Evolutionary conservation across 1,140 invertebrate species (phyloP), one percentile per base, ranked within the genome.

Genomic region (Cydia pomonella): DNA sequence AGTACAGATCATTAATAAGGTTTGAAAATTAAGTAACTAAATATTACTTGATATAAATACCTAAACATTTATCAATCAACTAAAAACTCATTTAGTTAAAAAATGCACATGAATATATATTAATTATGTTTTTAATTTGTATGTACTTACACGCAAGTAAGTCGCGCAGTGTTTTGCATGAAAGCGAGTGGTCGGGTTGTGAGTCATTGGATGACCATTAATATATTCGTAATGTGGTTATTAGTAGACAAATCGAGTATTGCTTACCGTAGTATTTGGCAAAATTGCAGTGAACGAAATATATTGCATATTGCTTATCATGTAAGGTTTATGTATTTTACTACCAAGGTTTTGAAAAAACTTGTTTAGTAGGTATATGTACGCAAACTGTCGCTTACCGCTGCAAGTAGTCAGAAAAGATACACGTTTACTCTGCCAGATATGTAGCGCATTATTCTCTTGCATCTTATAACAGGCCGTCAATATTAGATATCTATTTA

Each of bases 141-240:
- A 78, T 83, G 76, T 81, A 81, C 77, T 80, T 78, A 86, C 76
- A 82, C 79, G 64, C 69, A 75, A 76, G 76, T 75, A 75, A 79
- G 73, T 71, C 75, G 80, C 74, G 79, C 80, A 77, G 83, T 85
- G 81, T 84, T 84, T 75, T 85, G 91, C 91, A 92, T 92, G 91
- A 84, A 78, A 84, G 85, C 86, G 84, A 89, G 82, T 82, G 77
- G 73, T 76, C 72, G 74, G 78, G 73, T 81, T 80, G 78, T 82
- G 76, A 76, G 75, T 79, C 74, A 75, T 76, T 74, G 76, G 79
- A 76, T 80, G 77, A 80, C 64, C 72, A 78, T 50, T 77, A 78
- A 63, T 64, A 76, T 64, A 76, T 73, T 50, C 76, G 77, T 78
- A 73, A 77, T 84, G 77, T 79, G 75, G 38, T 73, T 59, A 75